Percentiles rank a stretch among this genome's conserved stretches.
Conservation (phyloP, 92 coral and sea anemone genomes). For the Montipora capitata region DNA sequence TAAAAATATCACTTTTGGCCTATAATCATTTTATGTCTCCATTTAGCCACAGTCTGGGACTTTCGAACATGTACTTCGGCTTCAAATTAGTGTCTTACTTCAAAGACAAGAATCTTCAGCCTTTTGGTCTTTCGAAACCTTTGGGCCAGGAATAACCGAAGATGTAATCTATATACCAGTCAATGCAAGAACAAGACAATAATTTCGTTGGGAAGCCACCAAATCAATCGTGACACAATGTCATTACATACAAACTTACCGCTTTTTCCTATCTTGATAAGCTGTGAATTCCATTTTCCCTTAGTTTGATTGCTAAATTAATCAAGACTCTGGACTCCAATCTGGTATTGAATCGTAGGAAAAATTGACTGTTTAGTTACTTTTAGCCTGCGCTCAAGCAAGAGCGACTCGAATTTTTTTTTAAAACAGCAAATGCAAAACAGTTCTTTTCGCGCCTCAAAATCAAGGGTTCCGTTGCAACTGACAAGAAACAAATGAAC, state of each 20-base stretch:
- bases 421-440: not conserved
- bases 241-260: not conserved
- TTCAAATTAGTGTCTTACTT: too few relatives aligned
- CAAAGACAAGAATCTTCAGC: too few relatives aligned
- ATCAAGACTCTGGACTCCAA: not conserved
- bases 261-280: constrained; percentile 11
- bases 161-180: not conserved
- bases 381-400: not conserved
- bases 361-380: not conserved
- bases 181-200: not conserved
- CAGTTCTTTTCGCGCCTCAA: not conserved
- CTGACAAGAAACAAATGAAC: not conserved
- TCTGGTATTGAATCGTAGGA: not conserved
- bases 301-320: not conserved
- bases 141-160: not conserved
- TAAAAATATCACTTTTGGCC: too few relatives aligned
- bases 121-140: not conserved
- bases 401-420: not conserved
- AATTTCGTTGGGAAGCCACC: not conserved
- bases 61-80: too few relatives aligned
- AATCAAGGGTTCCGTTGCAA: not conserved
- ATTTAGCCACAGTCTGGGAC: too few relatives aligned
- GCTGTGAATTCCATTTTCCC: not conserved
- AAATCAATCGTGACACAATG: not conserved
- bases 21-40: too few relatives aligned